Base-by-base conservation (phyloP, 2,113 vertebrate species). In the Cnemophilus loriae region DNA sequence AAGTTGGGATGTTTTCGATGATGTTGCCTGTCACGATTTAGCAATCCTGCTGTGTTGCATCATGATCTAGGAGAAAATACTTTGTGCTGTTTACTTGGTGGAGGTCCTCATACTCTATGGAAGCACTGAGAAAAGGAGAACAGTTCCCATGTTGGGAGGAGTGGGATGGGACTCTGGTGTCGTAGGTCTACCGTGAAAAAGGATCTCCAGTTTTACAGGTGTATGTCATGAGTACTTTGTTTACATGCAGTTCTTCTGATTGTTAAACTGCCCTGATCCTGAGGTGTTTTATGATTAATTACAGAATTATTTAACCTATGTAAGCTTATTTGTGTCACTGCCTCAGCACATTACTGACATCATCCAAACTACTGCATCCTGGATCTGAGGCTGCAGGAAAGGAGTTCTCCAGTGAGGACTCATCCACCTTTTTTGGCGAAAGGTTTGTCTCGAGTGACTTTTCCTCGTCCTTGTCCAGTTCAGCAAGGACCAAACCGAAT, bases 251-350 rank as follows among this genome's bases (percentile, higher is more conserved):
- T 26, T 65, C 60, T 49, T 78, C 9, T 44, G 28, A 1, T 73
- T 2, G 32, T 75, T 77, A 47, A 76, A 21, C 32, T 81, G 76
- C 76, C 47, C 47, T 20, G 30, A 6, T 85, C 9, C 23, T 87
- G 83, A 93, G 67, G 59, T 91, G 85, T 50, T 93, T 39, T 14
- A 6, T 91, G 93, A 93, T 93, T 79, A 84, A 93, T 82, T 94
- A 80, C 55, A 44, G 75, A 52, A 35, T 77, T 61, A 81, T 95
- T 92, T 81, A 26, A 90, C 76, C 67, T 65, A 3, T 84, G 75
- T 87, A 46, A 87, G 89, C 12, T 71, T 73, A 42, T 53, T 92
- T 83, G 76, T 93, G 84, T 85, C 69, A 59, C 21, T 93, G 74
- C 82, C 75, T 89, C 68, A 71, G 77, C 60, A 46, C 65, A 19